Base-by-base conservation (phyloP, 1,140 invertebrate species). In the Calephelis virginiensis region DNA sequence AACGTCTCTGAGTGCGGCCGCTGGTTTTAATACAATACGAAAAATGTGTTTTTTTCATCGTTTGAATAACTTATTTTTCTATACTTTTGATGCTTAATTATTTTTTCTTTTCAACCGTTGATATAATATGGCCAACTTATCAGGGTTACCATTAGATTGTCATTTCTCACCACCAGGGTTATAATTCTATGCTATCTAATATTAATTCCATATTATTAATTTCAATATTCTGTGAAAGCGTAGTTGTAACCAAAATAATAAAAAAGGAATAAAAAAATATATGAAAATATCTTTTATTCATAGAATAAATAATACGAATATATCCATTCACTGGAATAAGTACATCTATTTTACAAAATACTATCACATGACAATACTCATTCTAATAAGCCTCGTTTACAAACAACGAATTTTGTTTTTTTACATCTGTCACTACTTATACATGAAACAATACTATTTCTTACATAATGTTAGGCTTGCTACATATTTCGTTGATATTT, bases 301-400 rank as follows among this genome's bases (percentile, higher is more conserved):
- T 81, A 87, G 81, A 89, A 89, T 89, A 89, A 89, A 89, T 89
- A 84, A 72, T 74, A 53, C 40, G 40, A 43, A 67, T 67, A 11
- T 64, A 17, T 70, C 63, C 72, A 76, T 63, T 64, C 14, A 74
- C 53, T 74, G 66, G 67, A 73, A 62, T 64, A 66, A 9, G 40
- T 43, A 43, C 49, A 68, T 61, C 66, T 68, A 66, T 66, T 61
- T 45, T 74, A 72, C 59, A 49, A 67, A 61, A 66, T 70, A 67
- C 67, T 70, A 73, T 73, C 70, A 71, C 70, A 73, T 72, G 45
- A 70, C 63, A 53, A 69, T 72, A 43, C 40, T 43, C 40, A 43
- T 28, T 56, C 17, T 56, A 37, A 56, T 56, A 65, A 53, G 68
- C 68, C 72, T 69, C 48, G 43, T 71, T 69, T 56, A 71, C 69